Conservation (phyloP, 2,797 vertebrate species). For the Halcyon smyrnensis region DNA sequence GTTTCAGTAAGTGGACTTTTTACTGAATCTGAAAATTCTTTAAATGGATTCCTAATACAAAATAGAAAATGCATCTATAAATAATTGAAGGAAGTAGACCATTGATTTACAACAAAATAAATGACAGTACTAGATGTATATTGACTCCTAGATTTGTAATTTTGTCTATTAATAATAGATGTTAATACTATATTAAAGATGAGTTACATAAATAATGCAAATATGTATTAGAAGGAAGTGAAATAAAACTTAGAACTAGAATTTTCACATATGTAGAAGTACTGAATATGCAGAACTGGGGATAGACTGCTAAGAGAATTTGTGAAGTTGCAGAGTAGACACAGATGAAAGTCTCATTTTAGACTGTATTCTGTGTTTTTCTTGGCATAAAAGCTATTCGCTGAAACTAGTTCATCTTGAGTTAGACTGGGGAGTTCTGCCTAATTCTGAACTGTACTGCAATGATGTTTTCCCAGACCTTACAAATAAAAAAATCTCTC, state of each 20-base stretch:
- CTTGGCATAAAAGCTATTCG: not conserved
- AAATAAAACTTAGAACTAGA: not conserved
- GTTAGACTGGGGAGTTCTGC: accelerated
- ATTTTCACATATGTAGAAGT: not conserved
- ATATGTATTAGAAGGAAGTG: not conserved
- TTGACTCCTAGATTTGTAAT: conserved; percentile 56
- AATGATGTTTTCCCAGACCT: not conserved
- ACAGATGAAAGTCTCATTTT: not conserved
- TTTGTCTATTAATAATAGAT: conserved; percentile 60
- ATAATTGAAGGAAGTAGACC: conserved; percentile 37
- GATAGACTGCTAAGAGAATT: not conserved
- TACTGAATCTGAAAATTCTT: not conserved
- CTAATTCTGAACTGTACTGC: not conserved
- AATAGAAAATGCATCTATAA: conserved; percentile 48
- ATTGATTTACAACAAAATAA: conserved; percentile 65
- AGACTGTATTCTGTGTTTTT: not conserved
- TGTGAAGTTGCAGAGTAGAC: not conserved
- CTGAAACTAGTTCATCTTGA: not conserved
- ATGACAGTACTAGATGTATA: conserved; percentile 36
- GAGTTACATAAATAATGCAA: conserved; percentile 64
- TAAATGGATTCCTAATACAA: not conserved
- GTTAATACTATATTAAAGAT: conserved; percentile 36
- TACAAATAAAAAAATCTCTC: not conserved
- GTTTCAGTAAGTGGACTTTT: not conserved
- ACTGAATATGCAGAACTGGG: not conserved